phyloP scores from a whole-genome alignment of 2,888 invertebrate genomes.

The Torymus aiolomorphi region DNA sequence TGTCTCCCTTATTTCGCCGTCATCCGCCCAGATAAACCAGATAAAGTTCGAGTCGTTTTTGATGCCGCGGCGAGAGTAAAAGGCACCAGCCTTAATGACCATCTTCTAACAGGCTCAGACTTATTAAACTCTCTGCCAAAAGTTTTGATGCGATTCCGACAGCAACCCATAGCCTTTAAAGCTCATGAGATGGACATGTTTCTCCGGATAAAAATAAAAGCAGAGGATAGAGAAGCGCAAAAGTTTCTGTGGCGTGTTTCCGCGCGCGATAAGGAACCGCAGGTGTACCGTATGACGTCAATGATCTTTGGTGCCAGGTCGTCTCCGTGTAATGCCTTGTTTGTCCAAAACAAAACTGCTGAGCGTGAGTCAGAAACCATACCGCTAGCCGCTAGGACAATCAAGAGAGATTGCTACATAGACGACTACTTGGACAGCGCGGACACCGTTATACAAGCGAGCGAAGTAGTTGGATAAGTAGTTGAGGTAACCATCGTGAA shows the following conservation, averaged over 20 bases:
- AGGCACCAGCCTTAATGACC: too few relatives aligned
- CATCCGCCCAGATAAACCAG: too few relatives aligned
- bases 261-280: too few relatives aligned
- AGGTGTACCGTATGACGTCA: too few relatives aligned
- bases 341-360: conserved; percentile 35
- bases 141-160: conserved; percentile 31
- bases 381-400: neutral
- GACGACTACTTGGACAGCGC: too few relatives aligned
- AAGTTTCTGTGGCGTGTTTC: conserved; percentile 39
- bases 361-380: neutral
- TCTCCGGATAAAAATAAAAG: too few relatives aligned
- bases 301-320: too few relatives aligned
- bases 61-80: too few relatives aligned
- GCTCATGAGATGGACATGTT: conserved; percentile 31
- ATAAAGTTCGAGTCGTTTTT: too few relatives aligned
- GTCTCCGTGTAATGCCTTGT: conserved; percentile 23
- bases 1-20: too few relatives aligned
- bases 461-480: neutral
- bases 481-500: conserved; percentile 5
- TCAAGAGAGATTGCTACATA: neutral
- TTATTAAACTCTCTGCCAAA: neutral
- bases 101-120: neutral
- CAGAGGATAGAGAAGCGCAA: conserved; percentile 7
- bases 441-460: too few relatives aligned
- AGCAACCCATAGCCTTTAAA: neutral